Conservation (phyloP, 2,113 vertebrate species). For the Pitta sordida region DNA sequence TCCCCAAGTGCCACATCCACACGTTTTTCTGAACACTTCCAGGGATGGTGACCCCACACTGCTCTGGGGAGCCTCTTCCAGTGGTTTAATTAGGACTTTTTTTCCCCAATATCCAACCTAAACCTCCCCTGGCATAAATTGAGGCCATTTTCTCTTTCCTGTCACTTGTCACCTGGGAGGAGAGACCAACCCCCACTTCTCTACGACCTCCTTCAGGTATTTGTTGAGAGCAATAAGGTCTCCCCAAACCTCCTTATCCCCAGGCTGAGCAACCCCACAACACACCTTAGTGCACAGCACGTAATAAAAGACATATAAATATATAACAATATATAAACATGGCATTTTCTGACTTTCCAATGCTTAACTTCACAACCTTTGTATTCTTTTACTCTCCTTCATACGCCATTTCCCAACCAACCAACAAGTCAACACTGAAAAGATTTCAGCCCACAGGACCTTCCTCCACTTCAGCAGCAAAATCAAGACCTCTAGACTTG, state of each 20-base stretch:
- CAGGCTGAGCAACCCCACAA: not conserved
- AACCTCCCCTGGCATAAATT: no score
- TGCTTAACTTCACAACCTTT: not conserved
- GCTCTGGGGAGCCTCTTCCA: not conserved
- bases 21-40: not conserved
- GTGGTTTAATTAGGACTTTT: not conserved
- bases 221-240: not conserved
- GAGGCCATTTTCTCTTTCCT: not conserved
- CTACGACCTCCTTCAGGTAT: not conserved
- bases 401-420: not conserved
- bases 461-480: not conserved
- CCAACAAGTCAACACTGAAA: not conserved
- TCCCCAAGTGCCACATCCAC: not conserved
- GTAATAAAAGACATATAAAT: not conserved
- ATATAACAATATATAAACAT: not conserved
- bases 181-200: rapidly evolving
- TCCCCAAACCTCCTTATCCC: not conserved
- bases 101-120: no score
- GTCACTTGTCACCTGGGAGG: not conserved
- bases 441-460: not conserved
- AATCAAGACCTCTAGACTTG: not conserved
- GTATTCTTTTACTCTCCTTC: not conserved
- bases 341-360: not conserved
- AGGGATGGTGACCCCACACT: not conserved
- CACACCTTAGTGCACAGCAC: not conserved